These are phyloP conservation scores for Rhingia rostrata DNA, from an alignment of 2,888 invertebrate species.

Conservation along the genomic window DNA sequence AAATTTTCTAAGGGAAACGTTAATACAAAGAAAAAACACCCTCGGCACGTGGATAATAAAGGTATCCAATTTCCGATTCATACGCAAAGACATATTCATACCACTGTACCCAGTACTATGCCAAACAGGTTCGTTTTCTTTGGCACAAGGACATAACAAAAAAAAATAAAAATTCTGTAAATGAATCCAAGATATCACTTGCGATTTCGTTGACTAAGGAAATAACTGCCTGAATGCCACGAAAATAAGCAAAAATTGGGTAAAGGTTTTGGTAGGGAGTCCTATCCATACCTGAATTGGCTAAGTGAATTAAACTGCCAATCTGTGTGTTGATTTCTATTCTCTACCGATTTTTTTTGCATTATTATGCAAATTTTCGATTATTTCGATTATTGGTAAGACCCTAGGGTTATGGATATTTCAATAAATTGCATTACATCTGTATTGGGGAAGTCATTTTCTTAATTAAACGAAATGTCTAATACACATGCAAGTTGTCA, in stretches of 20 bases:
- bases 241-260: not conserved
- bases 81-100: constrained; percentile 28
- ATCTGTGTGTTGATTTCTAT: not conserved
- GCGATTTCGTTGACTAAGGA: constrained; percentile 24
- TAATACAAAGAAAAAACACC: not conserved
- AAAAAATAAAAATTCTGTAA: constrained; percentile 3
- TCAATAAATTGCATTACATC: constrained; percentile 20
- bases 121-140: constrained; percentile 12
- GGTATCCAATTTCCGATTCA: constrained; percentile 26
- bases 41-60: constrained; percentile 1
- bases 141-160: constrained; percentile 13
- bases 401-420: constrained; percentile 19
- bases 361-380: constrained; percentile 29
- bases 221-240: not conserved
- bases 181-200: constrained; percentile 27
- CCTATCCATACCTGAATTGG: not conserved
- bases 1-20: not conserved
- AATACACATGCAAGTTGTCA: constrained; percentile 33
- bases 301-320: constrained; percentile 16
- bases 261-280: not conserved
- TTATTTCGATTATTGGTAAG: constrained; percentile 21
- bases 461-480: constrained; percentile 1
- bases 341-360: not conserved
- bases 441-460: not conserved
- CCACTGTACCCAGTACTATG: constrained; percentile 29